Percentiles rank a stretch among this genome's conserved stretches.
These are phyloP conservation scores for Sus cebifrons DNA, from an alignment of 2,797 vertebrate species.

Conservation along the genomic window DNA sequence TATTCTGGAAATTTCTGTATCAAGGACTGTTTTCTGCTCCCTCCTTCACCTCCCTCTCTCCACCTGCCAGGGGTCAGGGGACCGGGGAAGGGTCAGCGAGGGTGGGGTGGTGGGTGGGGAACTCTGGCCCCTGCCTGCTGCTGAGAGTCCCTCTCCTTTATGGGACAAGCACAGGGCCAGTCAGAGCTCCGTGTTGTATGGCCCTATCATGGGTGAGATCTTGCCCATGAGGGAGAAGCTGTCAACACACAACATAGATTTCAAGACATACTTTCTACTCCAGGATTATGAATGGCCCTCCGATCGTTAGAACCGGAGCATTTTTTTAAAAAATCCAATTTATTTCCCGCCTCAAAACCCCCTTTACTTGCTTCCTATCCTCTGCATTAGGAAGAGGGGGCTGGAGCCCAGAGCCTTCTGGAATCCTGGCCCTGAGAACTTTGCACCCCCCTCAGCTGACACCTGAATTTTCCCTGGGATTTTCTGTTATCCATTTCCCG, in stretches of 20 bases:
- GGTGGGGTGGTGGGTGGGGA: fast-evolving
- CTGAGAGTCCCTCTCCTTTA: background rate
- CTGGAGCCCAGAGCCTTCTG: background rate
- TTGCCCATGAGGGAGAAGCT: constrained; percentile 82
- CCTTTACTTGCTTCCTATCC: constrained; percentile 78
- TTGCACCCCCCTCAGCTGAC: background rate
- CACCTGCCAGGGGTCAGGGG: no score
- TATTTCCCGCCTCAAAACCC: constrained; percentile 76
- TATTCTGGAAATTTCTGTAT: background rate
- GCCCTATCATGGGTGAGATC: constrained; percentile 76
- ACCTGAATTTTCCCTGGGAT: background rate
- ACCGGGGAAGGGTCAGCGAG: fast-evolving
- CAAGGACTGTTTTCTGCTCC: background rate
- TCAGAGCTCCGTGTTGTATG: constrained; percentile 44
- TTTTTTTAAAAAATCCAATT: constrained; percentile 84
- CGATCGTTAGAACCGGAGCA: constrained; percentile 79
- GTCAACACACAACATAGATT: constrained; percentile 79
- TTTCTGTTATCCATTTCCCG: background rate
- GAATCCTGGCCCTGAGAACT: background rate
- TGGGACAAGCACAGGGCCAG: constrained; percentile 12
- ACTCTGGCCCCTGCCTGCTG: background rate
- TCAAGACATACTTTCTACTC: constrained; percentile 70
- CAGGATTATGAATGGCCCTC: constrained; percentile 81
- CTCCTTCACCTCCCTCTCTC: background rate
- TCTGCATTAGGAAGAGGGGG: background rate